Base-by-base conservation (phyloP, 2,888 invertebrate species). In the Loripinus fragilis region DNA sequence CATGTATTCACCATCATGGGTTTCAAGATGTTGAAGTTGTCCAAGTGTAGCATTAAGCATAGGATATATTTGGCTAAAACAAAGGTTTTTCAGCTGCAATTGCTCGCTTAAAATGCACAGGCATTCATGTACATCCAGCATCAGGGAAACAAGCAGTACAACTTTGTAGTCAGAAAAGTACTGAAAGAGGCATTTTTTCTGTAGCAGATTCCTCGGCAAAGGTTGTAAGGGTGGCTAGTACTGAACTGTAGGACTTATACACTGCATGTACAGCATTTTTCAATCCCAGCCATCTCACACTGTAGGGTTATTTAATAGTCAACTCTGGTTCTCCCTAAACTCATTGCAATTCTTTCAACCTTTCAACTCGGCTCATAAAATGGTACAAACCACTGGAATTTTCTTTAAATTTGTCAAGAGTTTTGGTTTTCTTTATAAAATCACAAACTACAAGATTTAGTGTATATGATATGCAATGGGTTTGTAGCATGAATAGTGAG, bases 41-140 rank as follows among this genome's bases (percentile, higher is more conserved):
- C 50, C 48, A n/a, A 77, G 15, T 35, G 70, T 71, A 25, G 48
- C 68, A 67, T 81, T 81, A 1, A 80, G 68, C n/a, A 72, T n/a
- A n/a, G 78, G 77, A 8, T 35, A 15, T 10, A 8, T 80, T 25
- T 78, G 76, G 77, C 80, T 83, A 38, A 41, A 85, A 81, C 0
- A 76, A 1, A 82, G 0, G 20, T 78, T 76, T 38, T 74, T 23
- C 28, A 75, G 71, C 55, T 85, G 85, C 0, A 85, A 30, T 30
- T 78, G 10, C 50, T 38, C 65, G 48, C 81, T 71, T 8, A 79
- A 30, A 20, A 68, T 33, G 10, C 45, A 78, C 0, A 83, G 25
- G 15, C 69, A 76, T 41, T 42, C 55, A 60, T 81, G 85, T 0
- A 85, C 74, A 78, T 83, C 83, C 17, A 81, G 71, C 38, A 85